Percentiles rank a stretch among this genome's conserved stretches.
Evolutionary conservation across 2,888 invertebrate species (phyloP).

Genomic region (Buathra laborator): DNA sequence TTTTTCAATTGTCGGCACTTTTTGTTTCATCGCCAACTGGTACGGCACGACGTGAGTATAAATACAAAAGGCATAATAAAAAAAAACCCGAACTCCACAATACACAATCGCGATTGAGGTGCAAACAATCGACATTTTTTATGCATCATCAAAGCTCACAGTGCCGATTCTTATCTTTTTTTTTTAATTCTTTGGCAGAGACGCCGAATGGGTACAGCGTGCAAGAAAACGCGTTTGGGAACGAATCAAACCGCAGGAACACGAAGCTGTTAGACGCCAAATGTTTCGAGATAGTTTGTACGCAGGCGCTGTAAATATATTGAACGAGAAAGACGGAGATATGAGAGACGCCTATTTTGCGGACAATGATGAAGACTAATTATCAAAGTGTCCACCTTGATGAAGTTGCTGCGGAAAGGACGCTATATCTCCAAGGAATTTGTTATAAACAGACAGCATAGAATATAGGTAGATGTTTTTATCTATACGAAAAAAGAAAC

Average conservation of each 20-base stretch:
- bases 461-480: constrained; percentile 38
- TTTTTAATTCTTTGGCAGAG: background rate
- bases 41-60: constrained; percentile 26
- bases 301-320: background rate
- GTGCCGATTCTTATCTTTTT: background rate
- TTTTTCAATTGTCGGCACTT: background rate
- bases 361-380: background rate
- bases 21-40: background rate
- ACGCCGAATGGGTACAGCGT: background rate
- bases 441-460: background rate
- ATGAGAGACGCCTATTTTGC: background rate
- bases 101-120: no score
- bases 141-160: no score
- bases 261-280: background rate
- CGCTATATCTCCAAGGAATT: background rate
- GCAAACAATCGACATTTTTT: no score
- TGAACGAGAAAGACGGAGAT: constrained; percentile 5
- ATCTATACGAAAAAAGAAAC: background rate
- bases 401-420: background rate
- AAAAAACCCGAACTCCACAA: background rate
- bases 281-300: background rate
- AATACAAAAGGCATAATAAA: constrained; percentile 4
- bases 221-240: background rate
- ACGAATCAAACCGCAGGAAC: background rate
- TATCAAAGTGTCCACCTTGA: background rate